Conservation (phyloP, 2,888 invertebrate genomes). For the Tetranychus truncatus region DNA sequence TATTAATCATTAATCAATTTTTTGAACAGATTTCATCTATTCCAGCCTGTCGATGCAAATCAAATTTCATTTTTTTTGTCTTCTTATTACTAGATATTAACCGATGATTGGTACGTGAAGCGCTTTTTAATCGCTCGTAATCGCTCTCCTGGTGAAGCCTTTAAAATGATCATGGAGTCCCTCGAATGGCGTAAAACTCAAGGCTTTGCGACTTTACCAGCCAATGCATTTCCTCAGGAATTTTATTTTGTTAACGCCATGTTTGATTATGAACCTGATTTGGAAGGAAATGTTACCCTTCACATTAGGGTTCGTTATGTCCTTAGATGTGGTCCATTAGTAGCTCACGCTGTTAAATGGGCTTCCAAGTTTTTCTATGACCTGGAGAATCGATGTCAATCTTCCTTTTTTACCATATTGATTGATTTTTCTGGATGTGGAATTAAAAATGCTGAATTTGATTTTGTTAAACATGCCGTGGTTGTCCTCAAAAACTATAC, state of each 20-base stretch:
- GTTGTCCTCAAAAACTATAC: background rate
- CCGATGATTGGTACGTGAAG: slow-evolving; percentile 10
- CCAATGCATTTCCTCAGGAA: slow-evolving; percentile 6
- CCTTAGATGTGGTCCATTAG: slow-evolving; percentile 5
- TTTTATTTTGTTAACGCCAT: slow-evolving; percentile 3
- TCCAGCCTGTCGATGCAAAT: no score
- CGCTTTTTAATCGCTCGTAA: background rate
- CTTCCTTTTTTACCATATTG: background rate
- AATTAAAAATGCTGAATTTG: slow-evolving; percentile 8
- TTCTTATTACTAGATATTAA: background rate
- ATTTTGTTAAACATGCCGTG: background rate
- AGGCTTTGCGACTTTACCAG: background rate
- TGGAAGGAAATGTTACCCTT: slow-evolving; percentile 6
- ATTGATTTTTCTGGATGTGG: slow-evolving; percentile 12
- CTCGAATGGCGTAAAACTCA: background rate
- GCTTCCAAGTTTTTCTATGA: slow-evolving; percentile 4
- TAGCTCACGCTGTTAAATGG: slow-evolving; percentile 7
- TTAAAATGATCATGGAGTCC: background rate
- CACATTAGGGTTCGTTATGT: slow-evolving; percentile 4
- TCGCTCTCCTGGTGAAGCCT: background rate
- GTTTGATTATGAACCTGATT: slow-evolving; percentile 9
- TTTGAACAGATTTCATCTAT: background rate
- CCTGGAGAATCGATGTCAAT: background rate
- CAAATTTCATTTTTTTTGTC: background rate
- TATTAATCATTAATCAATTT: background rate